Conservation (phyloP, 2,888 invertebrate species). For the Drosophila fungiperda region DNA sequence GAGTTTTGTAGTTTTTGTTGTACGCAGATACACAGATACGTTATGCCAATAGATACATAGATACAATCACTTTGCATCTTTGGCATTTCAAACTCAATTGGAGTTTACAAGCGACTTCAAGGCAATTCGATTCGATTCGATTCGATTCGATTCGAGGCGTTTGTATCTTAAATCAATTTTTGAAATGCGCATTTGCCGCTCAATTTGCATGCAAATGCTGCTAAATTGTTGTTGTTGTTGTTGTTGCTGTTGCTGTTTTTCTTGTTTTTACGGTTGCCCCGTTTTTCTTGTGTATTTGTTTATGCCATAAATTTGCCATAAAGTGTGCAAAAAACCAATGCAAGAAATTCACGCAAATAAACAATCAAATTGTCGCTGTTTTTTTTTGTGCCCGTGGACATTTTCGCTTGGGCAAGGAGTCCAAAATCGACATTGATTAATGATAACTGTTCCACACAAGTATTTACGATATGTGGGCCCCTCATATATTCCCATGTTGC, state of each 20-base stretch:
- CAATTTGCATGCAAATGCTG: conserved; percentile 78
- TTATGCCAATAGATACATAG: conserved; percentile 8
- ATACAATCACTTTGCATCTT: conserved; percentile 59
- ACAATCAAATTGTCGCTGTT: conserved; percentile 79
- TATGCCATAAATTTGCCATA: conserved; percentile 79
- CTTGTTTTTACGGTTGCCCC: conserved; percentile 19
- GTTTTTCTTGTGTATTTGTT: conserved; percentile 71
- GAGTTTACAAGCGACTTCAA: conserved; percentile 47
- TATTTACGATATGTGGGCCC: conserved; percentile 10
- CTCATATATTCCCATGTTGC: neutral
- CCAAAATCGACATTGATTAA: conserved; percentile 54
- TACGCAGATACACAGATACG: conserved; percentile 50
- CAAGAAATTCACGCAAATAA: conserved; percentile 64
- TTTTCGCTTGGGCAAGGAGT: conserved; percentile 22
- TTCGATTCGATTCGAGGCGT: conserved; percentile 59
- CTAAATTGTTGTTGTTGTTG: conserved; percentile 33
- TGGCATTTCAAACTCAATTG: conserved; percentile 75
- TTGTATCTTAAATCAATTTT: conserved; percentile 79
- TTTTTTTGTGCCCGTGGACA: conserved; percentile 20
- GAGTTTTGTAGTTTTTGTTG: conserved; percentile 6
- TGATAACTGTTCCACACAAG: conserved; percentile 24
- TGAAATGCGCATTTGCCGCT: conserved; percentile 79
- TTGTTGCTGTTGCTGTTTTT: conserved; percentile 17
- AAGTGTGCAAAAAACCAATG: conserved; percentile 63
- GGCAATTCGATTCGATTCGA: conserved; percentile 55